Percentiles rank a stretch among this genome's conserved stretches.
Conservation (phyloP, 2,113 vertebrate species). For the Gallinago jamesoni region DNA sequence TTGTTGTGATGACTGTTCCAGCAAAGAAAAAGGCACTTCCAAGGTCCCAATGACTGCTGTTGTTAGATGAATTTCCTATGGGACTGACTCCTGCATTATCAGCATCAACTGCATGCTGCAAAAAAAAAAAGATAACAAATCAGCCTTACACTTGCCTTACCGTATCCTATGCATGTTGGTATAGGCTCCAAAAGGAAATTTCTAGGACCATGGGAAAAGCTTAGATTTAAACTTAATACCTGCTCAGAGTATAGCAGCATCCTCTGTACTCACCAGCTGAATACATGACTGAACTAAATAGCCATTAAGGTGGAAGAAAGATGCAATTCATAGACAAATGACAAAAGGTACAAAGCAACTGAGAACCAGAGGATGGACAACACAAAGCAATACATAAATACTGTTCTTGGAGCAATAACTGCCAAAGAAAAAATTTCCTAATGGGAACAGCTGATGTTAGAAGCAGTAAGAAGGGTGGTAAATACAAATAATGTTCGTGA, state of each 20-base stretch:
- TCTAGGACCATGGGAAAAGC: neutral
- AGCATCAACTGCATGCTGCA: constrained; percentile 90
- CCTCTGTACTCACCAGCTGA: neutral
- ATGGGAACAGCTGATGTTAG: neutral
- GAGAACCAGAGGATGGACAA: neutral
- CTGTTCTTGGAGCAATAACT: neutral
- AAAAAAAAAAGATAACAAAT: constrained; percentile 19
- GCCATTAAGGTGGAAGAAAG: neutral
- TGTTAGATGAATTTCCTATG: constrained; percentile 86
- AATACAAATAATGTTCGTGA: neutral
- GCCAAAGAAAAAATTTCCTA: neutral
- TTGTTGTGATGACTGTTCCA: constrained; percentile 97
- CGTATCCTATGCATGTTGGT: neutral
- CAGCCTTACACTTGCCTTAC: neutral
- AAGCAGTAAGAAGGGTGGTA: neutral
- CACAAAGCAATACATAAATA: neutral
- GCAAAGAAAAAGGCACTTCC: constrained; percentile 99
- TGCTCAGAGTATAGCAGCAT: neutral
- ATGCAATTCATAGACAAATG: neutral
- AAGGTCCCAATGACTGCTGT: constrained; percentile 95
- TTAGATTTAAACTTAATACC: neutral
- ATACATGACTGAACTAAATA: neutral
- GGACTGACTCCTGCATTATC: constrained; percentile 94
- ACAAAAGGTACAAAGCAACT: neutral
- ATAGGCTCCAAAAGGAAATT: neutral